Conservation (phyloP, 1,140 invertebrate genomes). For the Belonocnema kinseyi region DNA sequence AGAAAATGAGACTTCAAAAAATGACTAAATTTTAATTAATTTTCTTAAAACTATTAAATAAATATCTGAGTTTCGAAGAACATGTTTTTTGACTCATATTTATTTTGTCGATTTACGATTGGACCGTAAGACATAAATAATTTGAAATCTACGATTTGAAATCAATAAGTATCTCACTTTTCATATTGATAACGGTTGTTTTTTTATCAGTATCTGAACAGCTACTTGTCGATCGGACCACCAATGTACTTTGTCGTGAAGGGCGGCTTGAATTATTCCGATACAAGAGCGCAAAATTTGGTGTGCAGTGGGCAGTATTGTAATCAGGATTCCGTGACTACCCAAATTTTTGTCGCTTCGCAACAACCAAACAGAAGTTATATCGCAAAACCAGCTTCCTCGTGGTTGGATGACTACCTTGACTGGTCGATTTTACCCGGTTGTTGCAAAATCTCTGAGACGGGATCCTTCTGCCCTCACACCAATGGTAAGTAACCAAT, state of each 20-base stretch:
- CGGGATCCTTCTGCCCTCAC: conserved; percentile 83
- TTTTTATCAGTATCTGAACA: conserved; percentile 79
- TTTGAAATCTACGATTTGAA: too few species aligned
- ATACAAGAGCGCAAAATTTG: conserved; percentile 85
- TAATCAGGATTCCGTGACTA: conserved; percentile 86
- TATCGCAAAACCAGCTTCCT: conserved; percentile 91
- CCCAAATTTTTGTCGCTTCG: conserved; percentile 89
- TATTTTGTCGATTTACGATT: too few species aligned
- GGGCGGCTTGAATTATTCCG: conserved; percentile 86
- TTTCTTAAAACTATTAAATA: too few species aligned
- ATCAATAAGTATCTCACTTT: neutral
- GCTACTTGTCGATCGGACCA: conserved; percentile 95
- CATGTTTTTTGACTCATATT: too few species aligned
- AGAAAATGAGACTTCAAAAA: too few species aligned
- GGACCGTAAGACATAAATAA: too few species aligned
- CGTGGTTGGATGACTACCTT: conserved; percentile 98
- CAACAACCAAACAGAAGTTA: conserved; percentile 85
- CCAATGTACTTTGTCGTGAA: conserved; percentile 98
- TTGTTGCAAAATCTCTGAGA: conserved; percentile 80
- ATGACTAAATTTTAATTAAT: too few species aligned
- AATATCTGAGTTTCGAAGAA: too few species aligned
- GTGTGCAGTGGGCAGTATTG: conserved; percentile 90
- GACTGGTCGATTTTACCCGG: conserved; percentile 83
- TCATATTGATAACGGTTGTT: conserved; percentile 3
- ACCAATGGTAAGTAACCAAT: conserved; percentile 63